Conservation (phyloP, 37 sponge, comb jelly and placozoan species). For the Diacarnus erythraeanus region DNA sequence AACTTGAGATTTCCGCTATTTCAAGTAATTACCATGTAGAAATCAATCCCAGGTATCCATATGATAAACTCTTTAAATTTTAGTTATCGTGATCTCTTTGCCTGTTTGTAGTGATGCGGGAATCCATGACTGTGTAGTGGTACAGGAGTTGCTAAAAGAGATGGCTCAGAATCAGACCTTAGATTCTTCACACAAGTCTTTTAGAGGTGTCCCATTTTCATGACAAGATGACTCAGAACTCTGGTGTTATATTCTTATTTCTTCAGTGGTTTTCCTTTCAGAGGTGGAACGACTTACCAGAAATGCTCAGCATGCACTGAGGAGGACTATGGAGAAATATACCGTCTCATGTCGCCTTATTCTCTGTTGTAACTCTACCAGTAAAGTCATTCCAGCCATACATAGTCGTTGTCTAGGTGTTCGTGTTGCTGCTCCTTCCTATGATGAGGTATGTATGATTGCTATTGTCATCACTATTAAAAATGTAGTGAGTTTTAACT, state of each 20-base stretch:
- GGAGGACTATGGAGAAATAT: constrained; percentile 99
- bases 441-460: constrained; percentile 62
- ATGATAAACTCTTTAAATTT: not conserved
- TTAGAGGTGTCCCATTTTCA: constrained; percentile 76
- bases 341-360: constrained; percentile 89
- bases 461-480: no score
- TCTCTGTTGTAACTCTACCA: constrained; percentile 97
- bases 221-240: no score
- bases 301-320: constrained; percentile 95
- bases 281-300: constrained; percentile 93
- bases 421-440: constrained; percentile 89
- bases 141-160: constrained; percentile 92
- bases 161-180: constrained; percentile 92
- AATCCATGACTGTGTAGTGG: constrained; percentile 88
- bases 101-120: constrained; percentile 88
- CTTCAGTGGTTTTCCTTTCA: constrained; percentile 79
- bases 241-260: not conserved
- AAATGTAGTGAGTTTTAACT: not conserved
- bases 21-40: constrained; percentile 98
- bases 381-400: constrained; percentile 96
- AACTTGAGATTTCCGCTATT: constrained; percentile 92
- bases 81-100: not conserved
- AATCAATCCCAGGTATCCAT: constrained; percentile 84
- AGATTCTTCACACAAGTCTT: constrained; percentile 71
- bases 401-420: constrained; percentile 93